Base-by-base conservation (phyloP, 2,113 vertebrate genomes). In the Camelus bactrianus region DNA sequence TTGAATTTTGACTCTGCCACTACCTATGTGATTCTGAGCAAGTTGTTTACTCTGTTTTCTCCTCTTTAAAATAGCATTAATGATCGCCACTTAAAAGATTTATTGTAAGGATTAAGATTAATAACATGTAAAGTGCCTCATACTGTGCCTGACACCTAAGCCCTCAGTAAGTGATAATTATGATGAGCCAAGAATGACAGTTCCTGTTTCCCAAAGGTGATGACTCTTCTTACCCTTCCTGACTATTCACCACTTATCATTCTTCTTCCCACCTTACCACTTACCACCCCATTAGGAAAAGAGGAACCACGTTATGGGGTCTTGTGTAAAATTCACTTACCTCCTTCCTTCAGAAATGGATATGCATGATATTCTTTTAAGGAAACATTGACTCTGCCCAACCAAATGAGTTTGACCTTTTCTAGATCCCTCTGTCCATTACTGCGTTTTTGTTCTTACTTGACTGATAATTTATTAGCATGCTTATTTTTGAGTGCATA, bases 1-100 rank as follows among this genome's bases (percentile, higher is more conserved):
- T 90, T 96, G 46, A 84, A 65, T 94, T 95, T 89, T 58, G 38
- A 93, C 50, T 93, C 70, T 87, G 56, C 75, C 52, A 82, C 72
- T 93, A 62, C 30, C 75, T 90, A 11, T 70, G 28, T 80, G 80
- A 67, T 76, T 65, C 77, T 93, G 32, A 95, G n/a, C n/a, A 72
- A 89, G 11, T 26, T 89, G 6, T 80, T 95, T 92, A 69, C 20
- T 77, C 46, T 96, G 26, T 76, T 89, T 94, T 81, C 38, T 88
- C 62, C 46, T 91, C 42, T 77, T 81, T 95, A 60, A 94, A 93
- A 72, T 84, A 35, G 38, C 3, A 13, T 82, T 85, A 93, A 19
- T 72, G 16, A 62, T 81, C 76, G 65, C 22, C 48, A 96, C 30
- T 32, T 69, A 80, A 81, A 6, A 88, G 15, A 67, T 77, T 60